Base-by-base conservation (phyloP, 2,888 invertebrate genomes). In the Pseudococcus jackbeardsleyi region DNA sequence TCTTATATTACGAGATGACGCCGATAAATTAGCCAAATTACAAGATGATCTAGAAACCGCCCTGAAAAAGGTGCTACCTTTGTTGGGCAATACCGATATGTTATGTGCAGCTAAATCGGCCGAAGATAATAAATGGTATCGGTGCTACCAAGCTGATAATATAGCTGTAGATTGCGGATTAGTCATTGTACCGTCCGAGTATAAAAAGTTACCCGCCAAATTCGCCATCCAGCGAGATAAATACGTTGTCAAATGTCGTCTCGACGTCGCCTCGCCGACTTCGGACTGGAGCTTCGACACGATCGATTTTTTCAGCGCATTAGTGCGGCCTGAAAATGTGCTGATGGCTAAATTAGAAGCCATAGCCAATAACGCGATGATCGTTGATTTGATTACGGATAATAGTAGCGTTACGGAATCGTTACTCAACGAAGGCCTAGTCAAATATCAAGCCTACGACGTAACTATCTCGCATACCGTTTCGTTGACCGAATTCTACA, bases 91-190 rank as follows among this genome's bases (percentile, higher is more conserved):
- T 26, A 26, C 72, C 33, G 59, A 79, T 26, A 22, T 12, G 22
- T 19, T 79, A 33, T 33, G 72, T 19, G 88, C 82, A 0, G 82
- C 39, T 6, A 94, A 95, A 90, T 98, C 96, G 91, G 94, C 95
- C 0, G 95, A 94, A 1, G 97, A 98, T 91, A 95, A 95, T 68
- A 94, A 94, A 89, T 99, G 99, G 98, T 99, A 99, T 94, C 93
- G 96, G 19, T 82, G 79, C 46, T 82, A 82, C 17, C 79, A 82
- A 46, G 8, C 42, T 39, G 33, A 88, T 50, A 48, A 50, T 7
- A 17, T 92, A 0, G 95, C 93, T 90, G 91, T 94, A 0, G 96
- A 96, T 91, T 96, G 95, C 89, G 96, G 96, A 64, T 95, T 95
- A 91, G 91, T 92, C 0, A 95, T 96, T 91, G 91, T 92, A 7